Evolutionary conservation across 2,113 vertebrate species (phyloP).

Genomic region (Leptocoma aspasia): DNA sequence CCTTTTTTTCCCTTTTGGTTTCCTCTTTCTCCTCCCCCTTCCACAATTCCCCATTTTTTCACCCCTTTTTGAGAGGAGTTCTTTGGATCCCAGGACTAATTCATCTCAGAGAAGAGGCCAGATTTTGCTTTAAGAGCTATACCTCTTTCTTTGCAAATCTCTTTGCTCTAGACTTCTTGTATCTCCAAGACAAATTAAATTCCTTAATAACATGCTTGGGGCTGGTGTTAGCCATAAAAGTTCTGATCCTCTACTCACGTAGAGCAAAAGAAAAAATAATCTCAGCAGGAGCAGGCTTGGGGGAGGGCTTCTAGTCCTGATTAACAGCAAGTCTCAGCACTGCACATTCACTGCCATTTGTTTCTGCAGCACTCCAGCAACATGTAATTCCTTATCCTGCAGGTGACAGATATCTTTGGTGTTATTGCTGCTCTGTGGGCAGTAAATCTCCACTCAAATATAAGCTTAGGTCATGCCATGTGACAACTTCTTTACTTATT

Average conservation of each 20-base stretch:
- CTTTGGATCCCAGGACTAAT: background rate
- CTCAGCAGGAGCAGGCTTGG: background rate
- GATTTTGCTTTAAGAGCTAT: background rate
- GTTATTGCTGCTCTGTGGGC: background rate
- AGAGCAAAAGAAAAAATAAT: background rate
- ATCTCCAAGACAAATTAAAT: background rate
- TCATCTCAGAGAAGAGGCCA: background rate
- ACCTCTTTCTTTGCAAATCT: background rate
- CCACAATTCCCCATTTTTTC: rapidly evolving
- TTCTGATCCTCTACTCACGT: background rate
- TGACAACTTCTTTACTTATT: slow-evolving; percentile 52
- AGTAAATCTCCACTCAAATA: slow-evolving; percentile 16
- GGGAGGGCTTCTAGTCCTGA: background rate
- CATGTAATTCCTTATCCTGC: background rate
- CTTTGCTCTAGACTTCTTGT: background rate
- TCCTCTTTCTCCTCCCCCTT: too few relatives aligned
- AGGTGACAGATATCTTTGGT: slow-evolving; percentile 1
- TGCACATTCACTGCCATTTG: background rate
- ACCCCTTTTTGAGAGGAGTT: rapidly evolving
- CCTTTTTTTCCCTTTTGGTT: background rate
- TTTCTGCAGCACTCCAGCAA: background rate
- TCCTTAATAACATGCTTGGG: background rate
- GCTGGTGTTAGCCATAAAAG: background rate
- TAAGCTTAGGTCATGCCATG: slow-evolving; percentile 18
- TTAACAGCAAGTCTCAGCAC: background rate